Conservation (phyloP, 2,888 invertebrate genomes). For the Drosophila birchii region DNA sequence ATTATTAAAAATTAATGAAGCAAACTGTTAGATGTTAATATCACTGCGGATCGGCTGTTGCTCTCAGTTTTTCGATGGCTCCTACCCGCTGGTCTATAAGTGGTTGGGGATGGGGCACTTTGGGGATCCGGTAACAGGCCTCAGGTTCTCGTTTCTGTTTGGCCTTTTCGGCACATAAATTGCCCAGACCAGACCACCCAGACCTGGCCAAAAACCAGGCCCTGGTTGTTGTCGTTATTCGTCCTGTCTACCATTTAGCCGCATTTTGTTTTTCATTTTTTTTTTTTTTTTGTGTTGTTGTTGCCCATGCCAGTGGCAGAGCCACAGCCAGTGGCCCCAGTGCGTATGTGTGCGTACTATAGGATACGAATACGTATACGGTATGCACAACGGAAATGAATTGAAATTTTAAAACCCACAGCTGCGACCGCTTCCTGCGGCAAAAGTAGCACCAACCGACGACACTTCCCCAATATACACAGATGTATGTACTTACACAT, state of each 20-base stretch:
- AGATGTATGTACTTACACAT: slow-evolving; percentile 38
- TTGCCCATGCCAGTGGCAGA: too few species aligned
- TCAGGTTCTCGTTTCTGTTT: slow-evolving; percentile 48
- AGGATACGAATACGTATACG: slow-evolving; percentile 41
- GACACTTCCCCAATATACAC: slow-evolving; percentile 62
- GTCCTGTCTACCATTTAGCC: slow-evolving; percentile 74
- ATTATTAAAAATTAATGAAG: not conserved
- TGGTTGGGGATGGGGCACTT: slow-evolving; percentile 5
- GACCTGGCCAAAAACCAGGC: slow-evolving; percentile 11
- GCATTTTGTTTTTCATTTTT: slow-evolving; percentile 57
- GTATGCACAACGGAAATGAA: slow-evolving; percentile 77
- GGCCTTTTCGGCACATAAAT: slow-evolving; percentile 76
- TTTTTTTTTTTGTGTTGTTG: not conserved
- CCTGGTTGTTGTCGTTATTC: slow-evolving; percentile 37
- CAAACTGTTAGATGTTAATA: not conserved
- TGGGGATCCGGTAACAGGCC: slow-evolving; percentile 39
- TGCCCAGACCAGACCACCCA: slow-evolving; percentile 38
- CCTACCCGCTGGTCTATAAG: not conserved
- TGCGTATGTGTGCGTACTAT: slow-evolving; percentile 32
- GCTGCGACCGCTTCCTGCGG: slow-evolving; percentile 82
- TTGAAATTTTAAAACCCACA: slow-evolving; percentile 82
- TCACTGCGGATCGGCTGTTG: not conserved
- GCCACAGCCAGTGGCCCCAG: slow-evolving; percentile 1
- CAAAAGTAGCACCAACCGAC: slow-evolving; percentile 70
- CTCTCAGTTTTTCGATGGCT: not conserved